These are phyloP conservation scores for Mimas tiliae DNA, from an alignment of 2,888 invertebrate species.

Conservation along the genomic window DNA sequence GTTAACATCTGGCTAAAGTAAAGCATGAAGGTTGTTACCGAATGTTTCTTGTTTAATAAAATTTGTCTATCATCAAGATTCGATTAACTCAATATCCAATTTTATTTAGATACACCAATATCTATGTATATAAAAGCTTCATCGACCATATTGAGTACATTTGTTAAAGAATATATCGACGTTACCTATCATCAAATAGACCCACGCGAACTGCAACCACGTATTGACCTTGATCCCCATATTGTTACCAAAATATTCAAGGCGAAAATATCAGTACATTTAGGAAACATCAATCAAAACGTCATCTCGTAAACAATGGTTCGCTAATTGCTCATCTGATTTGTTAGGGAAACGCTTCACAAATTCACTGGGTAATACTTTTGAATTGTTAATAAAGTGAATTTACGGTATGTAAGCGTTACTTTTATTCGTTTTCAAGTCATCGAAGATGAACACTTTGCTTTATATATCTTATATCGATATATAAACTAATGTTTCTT, in stretches of 20 bases:
- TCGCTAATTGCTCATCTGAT: conserved; percentile 43
- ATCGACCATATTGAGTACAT: neutral
- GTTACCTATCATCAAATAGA: neutral
- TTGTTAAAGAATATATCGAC: neutral
- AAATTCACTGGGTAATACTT: conserved; percentile 7
- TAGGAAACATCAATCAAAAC: conserved; percentile 46
- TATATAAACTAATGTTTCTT: no score
- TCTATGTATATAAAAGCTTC: neutral
- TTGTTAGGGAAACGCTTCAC: conserved; percentile 34
- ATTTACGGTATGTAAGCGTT: conserved; percentile 5
- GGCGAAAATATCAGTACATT: conserved; percentile 31
- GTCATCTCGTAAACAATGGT: conserved; percentile 40
- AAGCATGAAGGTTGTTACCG: neutral
- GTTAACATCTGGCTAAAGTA: neutral
- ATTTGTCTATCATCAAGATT: neutral
- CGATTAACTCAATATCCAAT: neutral
- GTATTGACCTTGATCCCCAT: conserved; percentile 13
- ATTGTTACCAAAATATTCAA: conserved; percentile 28
- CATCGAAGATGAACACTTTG: no score
- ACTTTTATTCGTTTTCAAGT: neutral
- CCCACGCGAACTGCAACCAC: neutral
- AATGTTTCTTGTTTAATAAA: neutral
- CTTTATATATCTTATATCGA: no score
- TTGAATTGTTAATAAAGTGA: conserved; percentile 13
- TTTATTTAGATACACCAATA: neutral